phyloP scores from a whole-genome alignment of 1,140 invertebrate genomes.

The Trachymyrmex cornetzi region DNA sequence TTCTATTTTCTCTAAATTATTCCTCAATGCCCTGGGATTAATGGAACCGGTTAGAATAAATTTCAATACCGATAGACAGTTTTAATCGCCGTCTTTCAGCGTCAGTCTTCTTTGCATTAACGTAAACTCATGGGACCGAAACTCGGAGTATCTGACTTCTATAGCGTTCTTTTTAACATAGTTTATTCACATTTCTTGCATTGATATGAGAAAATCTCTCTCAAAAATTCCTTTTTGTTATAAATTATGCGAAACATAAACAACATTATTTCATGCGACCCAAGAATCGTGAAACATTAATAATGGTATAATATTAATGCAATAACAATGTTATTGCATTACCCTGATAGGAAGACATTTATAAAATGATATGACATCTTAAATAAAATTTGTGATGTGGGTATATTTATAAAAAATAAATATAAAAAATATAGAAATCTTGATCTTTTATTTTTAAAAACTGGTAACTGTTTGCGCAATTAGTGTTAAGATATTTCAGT shows the following conservation, averaged over 20 bases:
- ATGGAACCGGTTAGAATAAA: constrained; percentile 47
- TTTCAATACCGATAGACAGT: constrained; percentile 55
- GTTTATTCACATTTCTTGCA: constrained; percentile 30
- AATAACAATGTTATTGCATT: neutral
- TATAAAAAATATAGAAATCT: too few species aligned
- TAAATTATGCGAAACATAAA: neutral
- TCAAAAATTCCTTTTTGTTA: constrained; percentile 3
- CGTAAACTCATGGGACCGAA: constrained; percentile 42
- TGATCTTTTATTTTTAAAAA: too few species aligned
- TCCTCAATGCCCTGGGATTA: constrained; percentile 44
- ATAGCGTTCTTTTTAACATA: constrained; percentile 24
- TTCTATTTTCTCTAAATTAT: constrained; percentile 55
- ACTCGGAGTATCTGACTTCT: constrained; percentile 16
- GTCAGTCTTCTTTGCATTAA: constrained; percentile 1
- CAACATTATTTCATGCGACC: neutral
- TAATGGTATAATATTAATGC: neutral
- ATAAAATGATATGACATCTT: too few species aligned
- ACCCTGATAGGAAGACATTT: too few species aligned
- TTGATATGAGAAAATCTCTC: neutral
- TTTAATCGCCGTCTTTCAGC: constrained; percentile 53
- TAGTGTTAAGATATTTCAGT: too few species aligned
- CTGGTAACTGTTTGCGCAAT: too few species aligned
- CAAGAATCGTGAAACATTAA: neutral
- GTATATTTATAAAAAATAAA: too few species aligned
- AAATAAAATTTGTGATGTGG: too few species aligned